Evolutionary conservation across 2,888 invertebrate species (phyloP), one percentile per base, ranked within the genome.

Genomic region (Nephrotoma guestfalica): DNA sequence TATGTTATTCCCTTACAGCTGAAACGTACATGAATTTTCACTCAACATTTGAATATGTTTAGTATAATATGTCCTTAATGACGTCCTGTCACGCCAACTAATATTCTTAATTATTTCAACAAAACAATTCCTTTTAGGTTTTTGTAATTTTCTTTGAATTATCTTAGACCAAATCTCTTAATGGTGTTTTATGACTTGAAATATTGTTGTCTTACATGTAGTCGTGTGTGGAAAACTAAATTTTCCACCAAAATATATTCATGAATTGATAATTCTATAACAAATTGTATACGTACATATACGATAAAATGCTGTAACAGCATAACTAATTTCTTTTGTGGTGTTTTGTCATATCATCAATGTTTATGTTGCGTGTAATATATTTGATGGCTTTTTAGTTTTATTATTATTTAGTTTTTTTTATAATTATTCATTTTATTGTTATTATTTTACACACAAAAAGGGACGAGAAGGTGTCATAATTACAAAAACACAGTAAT

Each of bases 291-390:
- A 71, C 71, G 18, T 30, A 30, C 30, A 30, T 30, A 30, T 30
- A 30, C 30, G 30, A 9, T 71, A 71, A 51, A 51, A 51, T 11
- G 15, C 15, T 71, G 11, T 57, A 57, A 57, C 51, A 15, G 3
- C 13, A 47, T 47, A n/a, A 9, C 4, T 5, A 71, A 71, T 71
- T 71, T 9, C 71, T 71, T 71, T 71, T 71, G 71, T 71, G 71
- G 71, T 71, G 42, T 84, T 84, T 42, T 84, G 84, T 84, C 84
- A 84, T 84, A 84, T 84, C 84, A 84, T 84, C 84, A 84, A 84
- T 84, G 84, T 84, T 84, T 41, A 84, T 41, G 84, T 84, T 84
- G 84, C 84, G 84, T 84, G 84, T 84, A 84, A 15, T 41, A 84
- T 84, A 84, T 84, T 84, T 84, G 84, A 84, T 84, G 41, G 42